Percentiles rank a stretch among this genome's conserved stretches.
Conservation (phyloP, 2,797 vertebrate genomes). For the Enteromius anoplus region DNA sequence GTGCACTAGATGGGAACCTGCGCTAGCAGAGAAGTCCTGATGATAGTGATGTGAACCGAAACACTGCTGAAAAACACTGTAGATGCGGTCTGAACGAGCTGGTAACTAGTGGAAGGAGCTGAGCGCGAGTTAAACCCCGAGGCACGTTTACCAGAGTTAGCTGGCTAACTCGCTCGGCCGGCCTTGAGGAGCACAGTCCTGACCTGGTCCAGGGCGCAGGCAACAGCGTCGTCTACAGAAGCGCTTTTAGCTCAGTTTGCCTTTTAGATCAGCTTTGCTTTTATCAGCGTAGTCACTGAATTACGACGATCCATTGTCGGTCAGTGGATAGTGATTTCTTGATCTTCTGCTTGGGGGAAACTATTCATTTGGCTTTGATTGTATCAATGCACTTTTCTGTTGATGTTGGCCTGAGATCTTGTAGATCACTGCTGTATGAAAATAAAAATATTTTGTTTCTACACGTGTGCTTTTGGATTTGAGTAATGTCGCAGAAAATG, state of each 20-base stretch:
- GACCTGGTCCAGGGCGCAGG: background rate
- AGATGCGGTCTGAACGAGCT: background rate
- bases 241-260: background rate
- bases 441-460: conserved; percentile 75
- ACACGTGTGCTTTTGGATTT: conserved; percentile 45
- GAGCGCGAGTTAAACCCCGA: background rate
- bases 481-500: background rate
- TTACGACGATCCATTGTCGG: background rate
- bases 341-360: conserved; percentile 28
- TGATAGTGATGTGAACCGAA: conserved; percentile 39
- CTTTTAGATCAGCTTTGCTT: conserved; percentile 24
- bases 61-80: background rate
- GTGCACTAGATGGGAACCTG: conserved; percentile 59
- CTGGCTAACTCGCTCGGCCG: conserved; percentile 38
- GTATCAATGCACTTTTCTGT: conserved; percentile 46
- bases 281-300: background rate
- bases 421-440: conserved; percentile 66
- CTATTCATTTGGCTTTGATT: conserved; percentile 57
- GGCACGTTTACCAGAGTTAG: conserved; percentile 25
- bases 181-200: background rate
- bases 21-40: conserved; percentile 52
- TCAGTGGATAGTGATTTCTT: conserved; percentile 21
- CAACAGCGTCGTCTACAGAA: background rate
- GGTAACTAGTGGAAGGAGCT: background rate
- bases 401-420: conserved; percentile 38